phyloP scores from a whole-genome alignment of 2,888 invertebrate genomes.

The Aphelenchoides bicaudatus region DNA sequence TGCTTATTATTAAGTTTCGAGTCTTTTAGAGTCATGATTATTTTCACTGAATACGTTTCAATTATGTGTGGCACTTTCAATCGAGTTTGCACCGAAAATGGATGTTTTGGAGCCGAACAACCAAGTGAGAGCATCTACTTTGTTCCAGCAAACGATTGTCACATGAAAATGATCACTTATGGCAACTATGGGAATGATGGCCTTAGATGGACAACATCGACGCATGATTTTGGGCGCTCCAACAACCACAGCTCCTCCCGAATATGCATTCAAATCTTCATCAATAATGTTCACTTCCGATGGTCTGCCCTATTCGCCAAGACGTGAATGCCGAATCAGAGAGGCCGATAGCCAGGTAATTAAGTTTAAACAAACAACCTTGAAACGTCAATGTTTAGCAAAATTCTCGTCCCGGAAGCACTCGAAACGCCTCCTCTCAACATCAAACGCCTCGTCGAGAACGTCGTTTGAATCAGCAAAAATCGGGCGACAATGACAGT shows the following conservation, averaged over 20 bases:
- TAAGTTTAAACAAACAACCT: not conserved
- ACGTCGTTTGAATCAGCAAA: slow-evolving; percentile 15
- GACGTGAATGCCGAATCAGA: slow-evolving; percentile 9
- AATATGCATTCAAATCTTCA: slow-evolving; percentile 11
- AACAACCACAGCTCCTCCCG: slow-evolving; percentile 17
- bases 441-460: slow-evolving; percentile 33
- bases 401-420: slow-evolving; percentile 15
- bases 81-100: slow-evolving; percentile 34
- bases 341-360: slow-evolving; percentile 18
- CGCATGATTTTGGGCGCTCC: slow-evolving; percentile 20
- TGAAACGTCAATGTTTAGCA: not conserved
- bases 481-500: slow-evolving; percentile 11
- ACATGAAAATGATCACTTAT: slow-evolving; percentile 17
- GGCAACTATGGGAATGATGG: slow-evolving; percentile 5
- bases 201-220: slow-evolving; percentile 8
- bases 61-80: slow-evolving; percentile 21
- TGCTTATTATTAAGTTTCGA: slow-evolving; percentile 9
- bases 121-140: slow-evolving; percentile 41
- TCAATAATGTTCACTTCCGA: not conserved
- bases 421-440: slow-evolving; percentile 16
- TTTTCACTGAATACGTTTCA: slow-evolving; percentile 46
- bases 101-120: slow-evolving; percentile 32
- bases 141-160: slow-evolving; percentile 23
- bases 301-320: not conserved
- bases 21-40: slow-evolving; percentile 44